A percentile compares a stretch with the other conserved stretches of the same genome.
These are phyloP conservation scores for Papilio helenus DNA, from an alignment of 1,140 invertebrate genomes.

Conservation along the genomic window DNA sequence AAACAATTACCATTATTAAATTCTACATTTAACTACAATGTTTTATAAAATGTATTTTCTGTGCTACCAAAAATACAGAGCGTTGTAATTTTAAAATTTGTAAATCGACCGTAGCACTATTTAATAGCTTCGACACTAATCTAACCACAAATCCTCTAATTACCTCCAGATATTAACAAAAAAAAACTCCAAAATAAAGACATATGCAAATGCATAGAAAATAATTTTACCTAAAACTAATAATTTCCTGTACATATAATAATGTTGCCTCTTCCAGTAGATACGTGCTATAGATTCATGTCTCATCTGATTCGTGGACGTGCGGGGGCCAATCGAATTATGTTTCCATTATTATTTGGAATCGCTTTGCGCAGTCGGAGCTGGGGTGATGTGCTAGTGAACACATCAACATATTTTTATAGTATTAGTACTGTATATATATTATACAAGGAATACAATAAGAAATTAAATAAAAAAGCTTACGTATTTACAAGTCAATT, in stretches of 20 bases:
- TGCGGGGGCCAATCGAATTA: constrained; percentile 77
- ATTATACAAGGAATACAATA: background rate
- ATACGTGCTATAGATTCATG: constrained; percentile 36
- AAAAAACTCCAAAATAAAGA: too few species aligned
- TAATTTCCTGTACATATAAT: background rate
- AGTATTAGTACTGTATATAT: background rate
- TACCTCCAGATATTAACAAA: too few species aligned
- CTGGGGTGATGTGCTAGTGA: constrained; percentile 59
- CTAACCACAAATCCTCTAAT: too few species aligned
- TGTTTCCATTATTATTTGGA: constrained; percentile 79
- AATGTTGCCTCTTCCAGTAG: constrained; percentile 44
- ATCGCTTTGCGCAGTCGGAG: constrained; percentile 65
- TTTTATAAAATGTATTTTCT: too few species aligned
- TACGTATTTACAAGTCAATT: background rate
- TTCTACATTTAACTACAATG: background rate
- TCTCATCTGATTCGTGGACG: constrained; percentile 59
- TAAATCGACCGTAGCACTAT: too few species aligned
- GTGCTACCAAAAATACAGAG: too few species aligned
- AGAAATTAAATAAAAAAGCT: background rate
- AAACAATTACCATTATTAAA: too few species aligned
- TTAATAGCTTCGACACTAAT: too few species aligned
- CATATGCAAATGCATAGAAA: background rate
- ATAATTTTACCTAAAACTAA: too few species aligned
- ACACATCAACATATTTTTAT: constrained; percentile 29
- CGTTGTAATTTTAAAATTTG: too few species aligned